Evolutionary conservation across 2,113 vertebrate species (phyloP).

Genomic region (Xiphias gladius): DNA sequence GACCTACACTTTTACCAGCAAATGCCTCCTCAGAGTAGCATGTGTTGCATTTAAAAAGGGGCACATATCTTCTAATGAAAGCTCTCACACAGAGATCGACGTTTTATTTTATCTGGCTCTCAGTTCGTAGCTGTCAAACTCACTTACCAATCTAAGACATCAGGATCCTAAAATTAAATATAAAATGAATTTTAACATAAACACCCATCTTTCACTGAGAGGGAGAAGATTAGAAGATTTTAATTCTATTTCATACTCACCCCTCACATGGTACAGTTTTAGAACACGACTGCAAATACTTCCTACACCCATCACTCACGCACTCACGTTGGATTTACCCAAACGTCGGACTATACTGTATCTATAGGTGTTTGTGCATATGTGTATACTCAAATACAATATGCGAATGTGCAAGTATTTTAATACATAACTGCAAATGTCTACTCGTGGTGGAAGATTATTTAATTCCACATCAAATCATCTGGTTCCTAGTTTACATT

Average conservation of each 20-base stretch:
- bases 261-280: background rate
- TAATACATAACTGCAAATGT: background rate
- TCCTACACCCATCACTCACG: too few species aligned
- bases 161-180: background rate
- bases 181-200: background rate
- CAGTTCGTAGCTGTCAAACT: slow-evolving; percentile 10
- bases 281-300: background rate
- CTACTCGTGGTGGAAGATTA: background rate
- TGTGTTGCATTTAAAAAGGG: slow-evolving; percentile 15
- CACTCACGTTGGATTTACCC: background rate
- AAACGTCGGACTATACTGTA: background rate
- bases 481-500: too few species aligned
- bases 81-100: slow-evolving; percentile 27
- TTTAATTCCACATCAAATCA: background rate
- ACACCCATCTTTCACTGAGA: background rate
- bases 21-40: background rate
- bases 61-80: slow-evolving; percentile 30
- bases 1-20: background rate
- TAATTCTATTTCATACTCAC: background rate
- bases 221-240: background rate
- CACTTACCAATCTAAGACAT: slow-evolving; percentile 17
- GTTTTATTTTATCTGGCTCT: slow-evolving; percentile 17
- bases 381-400: background rate
- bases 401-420: background rate
- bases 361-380: background rate